phyloP scores from a whole-genome alignment of 2,113 vertebrate genomes.

The Trichechus manatus region DNA sequence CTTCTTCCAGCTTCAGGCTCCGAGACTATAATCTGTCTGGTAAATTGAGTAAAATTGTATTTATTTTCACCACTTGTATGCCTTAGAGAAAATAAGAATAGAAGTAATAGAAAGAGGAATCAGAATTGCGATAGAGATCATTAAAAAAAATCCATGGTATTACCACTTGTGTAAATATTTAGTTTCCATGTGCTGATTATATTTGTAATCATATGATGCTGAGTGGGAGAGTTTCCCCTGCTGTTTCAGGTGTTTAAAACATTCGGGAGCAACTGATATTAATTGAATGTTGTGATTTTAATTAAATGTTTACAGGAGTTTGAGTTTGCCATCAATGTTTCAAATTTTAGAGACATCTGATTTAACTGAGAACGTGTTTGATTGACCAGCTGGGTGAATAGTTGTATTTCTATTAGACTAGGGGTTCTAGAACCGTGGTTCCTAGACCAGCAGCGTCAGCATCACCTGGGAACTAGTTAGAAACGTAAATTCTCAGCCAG shows the following conservation, averaged over 20 bases:
- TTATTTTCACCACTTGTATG: no score
- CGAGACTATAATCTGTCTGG: background rate
- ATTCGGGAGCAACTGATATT: background rate
- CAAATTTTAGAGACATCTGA: background rate
- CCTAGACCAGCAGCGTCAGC: background rate
- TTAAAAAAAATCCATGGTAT: fast-evolving
- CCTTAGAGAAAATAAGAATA: background rate
- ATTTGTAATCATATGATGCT: background rate
- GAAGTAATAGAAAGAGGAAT: background rate
- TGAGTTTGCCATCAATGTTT: background rate
- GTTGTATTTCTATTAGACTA: background rate
- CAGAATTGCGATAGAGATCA: background rate
- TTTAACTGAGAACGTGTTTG: background rate
- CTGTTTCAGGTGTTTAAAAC: background rate
- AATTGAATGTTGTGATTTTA: background rate
- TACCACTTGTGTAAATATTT: background rate
- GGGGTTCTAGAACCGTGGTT: background rate
- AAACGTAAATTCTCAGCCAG: no score
- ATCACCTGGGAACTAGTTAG: no score
- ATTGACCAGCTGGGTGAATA: background rate
- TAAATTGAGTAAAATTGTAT: background rate
- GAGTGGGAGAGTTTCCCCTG: background rate
- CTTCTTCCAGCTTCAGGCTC: background rate
- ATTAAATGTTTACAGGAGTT: background rate
- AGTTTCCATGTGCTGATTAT: background rate